These are phyloP conservation scores for Nematostella vectensis DNA, from an alignment of 92 coral and sea anemone genomes.

Conservation along the genomic window DNA sequence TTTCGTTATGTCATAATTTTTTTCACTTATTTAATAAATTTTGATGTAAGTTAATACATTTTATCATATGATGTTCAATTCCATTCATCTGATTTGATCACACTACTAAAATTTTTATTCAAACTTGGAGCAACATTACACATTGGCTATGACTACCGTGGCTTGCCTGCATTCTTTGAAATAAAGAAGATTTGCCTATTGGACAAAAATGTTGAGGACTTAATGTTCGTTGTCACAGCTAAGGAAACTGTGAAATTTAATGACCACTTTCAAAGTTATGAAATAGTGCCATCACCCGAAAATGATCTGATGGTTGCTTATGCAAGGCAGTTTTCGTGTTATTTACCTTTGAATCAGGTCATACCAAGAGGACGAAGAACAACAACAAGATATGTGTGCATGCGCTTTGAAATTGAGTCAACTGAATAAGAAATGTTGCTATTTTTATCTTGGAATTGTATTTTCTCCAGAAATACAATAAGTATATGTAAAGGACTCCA, in stretches of 20 bases:
- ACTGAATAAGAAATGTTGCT: not conserved
- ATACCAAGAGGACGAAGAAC: constrained; percentile 35
- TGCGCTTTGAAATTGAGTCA: constrained; percentile 40
- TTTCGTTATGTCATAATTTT: too few relatives aligned
- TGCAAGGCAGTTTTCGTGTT: constrained; percentile 35
- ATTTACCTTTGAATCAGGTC: constrained; percentile 38
- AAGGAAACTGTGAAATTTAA: constrained; percentile 32
- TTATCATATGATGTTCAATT: too few relatives aligned
- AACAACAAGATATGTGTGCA: constrained; percentile 29
- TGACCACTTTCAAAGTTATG: constrained; percentile 47
- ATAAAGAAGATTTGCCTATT: constrained; percentile 28
- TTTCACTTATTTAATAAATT: too few relatives aligned
- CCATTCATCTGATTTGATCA: too few relatives aligned
- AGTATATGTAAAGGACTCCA: too few relatives aligned
- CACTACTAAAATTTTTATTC: too few relatives aligned
- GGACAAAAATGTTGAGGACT: constrained; percentile 27
- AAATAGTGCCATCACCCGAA: constrained; percentile 31
- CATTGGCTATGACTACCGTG: constrained; percentile 38
- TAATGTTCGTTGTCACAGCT: constrained; percentile 32
- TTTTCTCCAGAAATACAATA: not conserved
- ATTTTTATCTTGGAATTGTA: not conserved
- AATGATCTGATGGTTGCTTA: constrained; percentile 22
- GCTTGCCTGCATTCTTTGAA: constrained; percentile 42
- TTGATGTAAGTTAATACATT: too few relatives aligned
- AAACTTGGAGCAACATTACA: constrained; percentile 39